These are phyloP conservation scores for Caloenas nicobarica DNA, from an alignment of 2,113 vertebrate genomes.

Conservation along the genomic window DNA sequence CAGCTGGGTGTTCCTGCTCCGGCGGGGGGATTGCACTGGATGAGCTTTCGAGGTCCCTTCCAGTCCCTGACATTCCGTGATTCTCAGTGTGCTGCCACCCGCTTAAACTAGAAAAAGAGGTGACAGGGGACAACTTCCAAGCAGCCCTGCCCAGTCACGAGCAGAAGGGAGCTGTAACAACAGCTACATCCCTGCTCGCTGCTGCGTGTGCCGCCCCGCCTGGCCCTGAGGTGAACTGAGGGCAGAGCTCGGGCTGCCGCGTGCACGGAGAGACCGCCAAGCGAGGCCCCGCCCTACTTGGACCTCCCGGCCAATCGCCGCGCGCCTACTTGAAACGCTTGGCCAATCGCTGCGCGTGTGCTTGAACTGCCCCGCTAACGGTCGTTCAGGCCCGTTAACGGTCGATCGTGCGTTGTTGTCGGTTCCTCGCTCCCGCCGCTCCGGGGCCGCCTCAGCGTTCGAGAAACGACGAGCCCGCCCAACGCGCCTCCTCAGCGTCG, in stretches of 20 bases:
- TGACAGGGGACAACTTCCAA: no score
- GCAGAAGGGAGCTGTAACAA: background rate
- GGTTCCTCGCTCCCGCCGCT: rapidly evolving
- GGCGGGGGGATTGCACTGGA: no score
- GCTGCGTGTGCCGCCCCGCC: rapidly evolving
- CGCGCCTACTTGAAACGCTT: rapidly evolving
- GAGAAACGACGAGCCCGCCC: rapidly evolving
- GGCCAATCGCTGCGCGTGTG: background rate
- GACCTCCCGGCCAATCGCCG: no score
- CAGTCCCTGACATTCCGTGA: no score
- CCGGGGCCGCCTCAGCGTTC: background rate
- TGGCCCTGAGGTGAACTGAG: rapidly evolving
- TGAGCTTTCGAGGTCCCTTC: no score
- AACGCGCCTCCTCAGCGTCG: rapidly evolving
- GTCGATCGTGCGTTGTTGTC: no score
- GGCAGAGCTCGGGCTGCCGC: rapidly evolving
- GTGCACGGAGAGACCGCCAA: rapidly evolving
- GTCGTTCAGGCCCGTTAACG: no score
- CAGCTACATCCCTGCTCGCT: rapidly evolving
- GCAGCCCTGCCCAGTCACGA: no score
- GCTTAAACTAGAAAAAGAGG: no score
- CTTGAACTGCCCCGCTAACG: background rate
- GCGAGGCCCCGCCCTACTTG: no score
- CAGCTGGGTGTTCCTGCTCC: no score
- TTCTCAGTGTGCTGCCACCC: rapidly evolving